A percentile compares a stretch with the other conserved stretches of the same genome.
These are phyloP conservation scores for Lepidotrigona ventralis DNA, from an alignment of 1,140 invertebrate genomes.

Conservation along the genomic window DNA sequence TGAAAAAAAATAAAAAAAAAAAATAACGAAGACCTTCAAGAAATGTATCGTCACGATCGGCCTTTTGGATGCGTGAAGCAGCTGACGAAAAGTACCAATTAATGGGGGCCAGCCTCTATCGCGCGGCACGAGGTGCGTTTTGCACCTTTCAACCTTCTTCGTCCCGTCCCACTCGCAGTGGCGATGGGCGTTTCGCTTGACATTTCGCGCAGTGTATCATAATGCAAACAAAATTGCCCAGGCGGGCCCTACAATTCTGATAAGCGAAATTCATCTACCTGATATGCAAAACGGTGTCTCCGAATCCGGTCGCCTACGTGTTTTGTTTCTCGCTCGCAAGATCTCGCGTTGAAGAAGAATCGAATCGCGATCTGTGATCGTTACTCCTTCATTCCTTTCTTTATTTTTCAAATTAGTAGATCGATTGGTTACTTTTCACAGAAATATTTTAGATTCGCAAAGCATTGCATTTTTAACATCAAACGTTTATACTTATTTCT, in stretches of 20 bases:
- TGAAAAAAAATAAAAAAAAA: background rate
- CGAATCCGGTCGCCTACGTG: background rate
- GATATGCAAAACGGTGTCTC: background rate
- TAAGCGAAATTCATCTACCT: background rate
- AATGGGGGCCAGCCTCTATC: background rate
- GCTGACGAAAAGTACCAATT: slow-evolving; percentile 13
- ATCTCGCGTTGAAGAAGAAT: background rate
- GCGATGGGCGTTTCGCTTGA: slow-evolving; percentile 34
- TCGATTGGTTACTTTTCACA: no score
- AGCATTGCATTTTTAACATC: no score
- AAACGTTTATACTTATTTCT: no score
- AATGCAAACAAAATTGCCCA: slow-evolving; percentile 16
- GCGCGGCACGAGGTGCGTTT: background rate
- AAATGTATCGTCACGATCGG: background rate
- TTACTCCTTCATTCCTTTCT: background rate
- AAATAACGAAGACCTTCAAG: no score
- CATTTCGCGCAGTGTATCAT: slow-evolving; percentile 11
- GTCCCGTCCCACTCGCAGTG: slow-evolving; percentile 10
- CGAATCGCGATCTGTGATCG: no score
- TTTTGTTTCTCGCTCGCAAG: background rate
- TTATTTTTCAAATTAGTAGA: no score
- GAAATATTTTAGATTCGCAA: no score
- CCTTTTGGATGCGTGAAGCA: background rate
- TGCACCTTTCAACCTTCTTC: slow-evolving; percentile 1
- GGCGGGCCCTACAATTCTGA: background rate